A percentile compares a stretch with the other conserved stretches of the same genome.
phyloP scores from a whole-genome alignment of 2,888 invertebrate species.

The Microchrysa polita region DNA sequence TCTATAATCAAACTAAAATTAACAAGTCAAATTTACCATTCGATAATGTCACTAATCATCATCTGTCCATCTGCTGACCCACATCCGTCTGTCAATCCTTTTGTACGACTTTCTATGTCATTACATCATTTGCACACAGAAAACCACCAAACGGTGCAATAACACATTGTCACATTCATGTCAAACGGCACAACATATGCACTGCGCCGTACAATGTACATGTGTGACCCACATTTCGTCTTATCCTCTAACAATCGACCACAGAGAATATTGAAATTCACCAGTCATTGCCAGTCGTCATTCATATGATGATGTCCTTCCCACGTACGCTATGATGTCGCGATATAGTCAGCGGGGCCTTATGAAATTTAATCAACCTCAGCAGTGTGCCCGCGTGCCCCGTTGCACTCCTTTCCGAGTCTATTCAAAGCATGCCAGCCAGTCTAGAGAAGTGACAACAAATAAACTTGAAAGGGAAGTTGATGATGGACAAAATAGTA shows the following conservation, averaged over 20 bases:
- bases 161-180: no score
- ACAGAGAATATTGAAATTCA: conserved; percentile 29
- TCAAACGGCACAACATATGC: no score
- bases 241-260: not conserved
- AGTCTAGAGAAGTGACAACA: conserved; percentile 26
- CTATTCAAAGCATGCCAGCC: conserved; percentile 11
- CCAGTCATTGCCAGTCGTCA: not conserved
- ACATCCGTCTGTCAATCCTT: no score
- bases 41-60: no score
- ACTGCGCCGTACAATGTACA: not conserved
- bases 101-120: no score
- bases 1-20: no score
- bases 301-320: not conserved
- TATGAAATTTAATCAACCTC: conserved; percentile 22
- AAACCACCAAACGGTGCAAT: no score
- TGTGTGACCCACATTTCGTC: conserved; percentile 12
- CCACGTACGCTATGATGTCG: not conserved
- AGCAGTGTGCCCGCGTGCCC: no score
- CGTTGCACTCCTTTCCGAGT: not conserved
- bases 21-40: no score
- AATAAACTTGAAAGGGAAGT: conserved; percentile 5
- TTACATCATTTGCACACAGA: no score
- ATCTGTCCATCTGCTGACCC: no score
- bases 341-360: not conserved
- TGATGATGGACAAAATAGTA: conserved; percentile 8